Base-by-base conservation (phyloP, 2,888 invertebrate genomes). In the Euproctis similis region DNA sequence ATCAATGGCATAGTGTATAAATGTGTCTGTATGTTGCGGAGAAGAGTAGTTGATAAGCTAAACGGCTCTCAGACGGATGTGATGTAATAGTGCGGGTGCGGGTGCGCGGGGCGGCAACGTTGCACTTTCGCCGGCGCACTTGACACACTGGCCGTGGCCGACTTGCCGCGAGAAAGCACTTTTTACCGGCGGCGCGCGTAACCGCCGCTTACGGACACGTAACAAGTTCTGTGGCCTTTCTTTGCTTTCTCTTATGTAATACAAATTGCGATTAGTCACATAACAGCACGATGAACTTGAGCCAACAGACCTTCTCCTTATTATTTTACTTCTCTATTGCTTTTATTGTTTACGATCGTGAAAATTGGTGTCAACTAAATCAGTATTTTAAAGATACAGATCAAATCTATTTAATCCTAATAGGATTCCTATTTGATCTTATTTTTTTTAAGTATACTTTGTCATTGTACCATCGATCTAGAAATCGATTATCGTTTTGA, bases 121-220 rank as follows among this genome's bases (percentile, higher is more conserved):
- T 70, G 78, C 72, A 80, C 82, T 81, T 81, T 82, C 81, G 66
- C 72, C 73, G 72, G 51, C 71, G 82, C 80, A 76, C 85, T 84
- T 85, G 84, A 85, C 85, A 84, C 74, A 81, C 67, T 85, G 85
- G 71, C 85, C 84, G 65, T 85, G 85, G 82, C 85, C 84, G 78
- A 77, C 64, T 77, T 78, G 68, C 73, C 71, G 61, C 78, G 76
- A 72, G 80, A 81, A 81, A 82, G 78, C 76, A 77, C 80, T 80
- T 78, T 80, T 80, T 80, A 78, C 78, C 69, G 63, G 70, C 69
- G 63, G 70, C 65, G 53, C 67, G 68, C 73, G 76, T 77, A 77
- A 74, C 71, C 58, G 62, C 53, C 62, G 63, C 68, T 68, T 70
- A 71, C 69, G 57, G 62, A 65, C 62, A 68, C 77, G 73, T 70